A percentile compares a stretch with the other conserved stretches of the same genome.
These are phyloP conservation scores for Bothrops jararaca DNA, from an alignment of 2,113 vertebrate species.

Conservation along the genomic window DNA sequence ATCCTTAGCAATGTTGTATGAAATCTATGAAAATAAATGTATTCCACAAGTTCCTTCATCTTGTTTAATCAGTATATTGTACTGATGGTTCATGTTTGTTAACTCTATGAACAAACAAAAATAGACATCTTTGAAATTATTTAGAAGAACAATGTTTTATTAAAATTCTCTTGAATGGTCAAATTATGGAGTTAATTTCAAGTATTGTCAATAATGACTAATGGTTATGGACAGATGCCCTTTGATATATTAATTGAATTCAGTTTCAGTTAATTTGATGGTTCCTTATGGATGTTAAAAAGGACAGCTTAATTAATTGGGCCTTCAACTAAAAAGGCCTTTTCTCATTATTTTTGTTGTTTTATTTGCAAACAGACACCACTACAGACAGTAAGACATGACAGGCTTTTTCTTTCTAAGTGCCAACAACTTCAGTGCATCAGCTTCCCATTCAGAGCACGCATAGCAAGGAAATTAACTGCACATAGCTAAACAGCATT, in stretches of 20 bases:
- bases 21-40: neutral
- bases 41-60: neutral
- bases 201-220: neutral
- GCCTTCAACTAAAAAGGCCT: neutral
- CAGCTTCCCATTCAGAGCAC: neutral
- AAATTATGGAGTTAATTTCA: conserved; percentile 10
- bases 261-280: conserved; percentile 8
- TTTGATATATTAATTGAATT: conserved; percentile 12
- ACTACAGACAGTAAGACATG: neutral
- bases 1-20: neutral
- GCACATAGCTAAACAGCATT: neutral
- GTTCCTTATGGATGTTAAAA: neutral
- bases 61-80: neutral
- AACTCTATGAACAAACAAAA: neutral
- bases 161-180: neutral
- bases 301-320: neutral
- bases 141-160: neutral
- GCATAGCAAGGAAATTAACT: neutral
- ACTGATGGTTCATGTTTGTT: neutral
- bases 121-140: neutral
- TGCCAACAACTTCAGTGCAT: neutral
- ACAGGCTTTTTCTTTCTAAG: neutral
- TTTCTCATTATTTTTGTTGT: neutral
- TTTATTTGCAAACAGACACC: neutral
- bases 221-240: neutral